Percentiles rank a stretch among this genome's conserved stretches.
These are phyloP conservation scores for Tetrax tetrax DNA, from an alignment of 2,113 vertebrate species.

Conservation along the genomic window DNA sequence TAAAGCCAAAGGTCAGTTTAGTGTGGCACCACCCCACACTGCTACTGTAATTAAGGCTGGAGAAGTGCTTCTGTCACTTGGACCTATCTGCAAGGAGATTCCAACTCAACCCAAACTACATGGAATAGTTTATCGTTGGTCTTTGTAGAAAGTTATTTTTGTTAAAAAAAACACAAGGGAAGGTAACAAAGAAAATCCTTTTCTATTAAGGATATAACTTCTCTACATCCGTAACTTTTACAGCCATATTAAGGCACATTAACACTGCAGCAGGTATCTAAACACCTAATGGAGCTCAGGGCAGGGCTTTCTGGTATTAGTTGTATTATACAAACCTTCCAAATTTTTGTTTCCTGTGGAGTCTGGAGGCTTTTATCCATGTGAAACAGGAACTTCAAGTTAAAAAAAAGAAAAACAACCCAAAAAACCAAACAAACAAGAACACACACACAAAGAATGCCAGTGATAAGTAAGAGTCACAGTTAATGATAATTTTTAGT, in stretches of 20 bases:
- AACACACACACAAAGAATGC: neutral
- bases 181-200: neutral
- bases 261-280: neutral
- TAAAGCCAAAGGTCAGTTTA: slow-evolving; percentile 35
- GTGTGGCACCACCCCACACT: neutral
- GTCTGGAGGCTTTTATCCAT: neutral
- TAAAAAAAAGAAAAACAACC: neutral
- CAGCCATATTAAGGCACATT: neutral
- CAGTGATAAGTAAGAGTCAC: neutral
- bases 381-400: neutral
- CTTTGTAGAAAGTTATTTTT: neutral
- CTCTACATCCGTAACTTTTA: neutral
- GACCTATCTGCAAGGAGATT: neutral
- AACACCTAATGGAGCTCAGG: neutral
- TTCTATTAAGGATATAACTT: neutral
- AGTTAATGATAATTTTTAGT: neutral
- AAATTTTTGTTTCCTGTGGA: neutral
- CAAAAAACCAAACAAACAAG: neutral
- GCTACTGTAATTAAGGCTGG: slow-evolving; percentile 36
- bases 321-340: neutral
- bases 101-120: neutral
- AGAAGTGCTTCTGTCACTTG: slow-evolving; percentile 17
- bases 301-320: neutral
- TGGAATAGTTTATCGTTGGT: neutral
- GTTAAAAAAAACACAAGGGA: neutral